Evolutionary conservation across 2,888 invertebrate species (phyloP), one percentile per base, ranked within the genome.

Genomic region (Protodeltote pygarga): DNA sequence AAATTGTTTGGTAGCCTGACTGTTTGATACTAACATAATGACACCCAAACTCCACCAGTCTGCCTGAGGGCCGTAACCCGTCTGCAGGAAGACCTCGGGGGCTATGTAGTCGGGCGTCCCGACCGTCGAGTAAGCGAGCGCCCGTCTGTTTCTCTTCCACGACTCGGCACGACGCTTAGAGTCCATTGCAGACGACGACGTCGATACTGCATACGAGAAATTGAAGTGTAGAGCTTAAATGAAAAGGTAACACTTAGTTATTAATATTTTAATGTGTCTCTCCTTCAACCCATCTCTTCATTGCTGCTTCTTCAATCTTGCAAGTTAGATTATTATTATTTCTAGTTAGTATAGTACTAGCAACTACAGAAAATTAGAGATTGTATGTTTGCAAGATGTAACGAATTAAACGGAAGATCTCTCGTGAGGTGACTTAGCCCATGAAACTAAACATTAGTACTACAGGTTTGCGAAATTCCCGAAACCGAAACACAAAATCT

Each of bases 21-120:
- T n/a, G n/a, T n/a, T n/a, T n/a, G 5, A 59, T 66, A 87, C 90
- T 86, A 34, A 99, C 99, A 99, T 99, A 75, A 99, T 99, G 46
- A 99, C 99, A 15, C 99, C 99, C 46, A 99, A 93, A 54, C 98
- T 99, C 99, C 99, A 99, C 98, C 99, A 99, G 90, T 99, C 99
- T 75, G 99, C 99, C 47, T 98, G 97, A 34, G 98, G 96, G 2
- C 98, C 98, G 88, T 99, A 99, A 27, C 99, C 99, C 21, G 98
- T 98, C 92, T 99, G 99, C 70, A 97, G 93, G 91, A 97, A 99
- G 72, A 99, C 99, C 93, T 99, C 99, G 0, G 99, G 99, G 19
- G 99, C 99, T 77, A 99, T 99, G 84, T 99, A 99, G 93, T 99
- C 99, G 2, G 99, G 99, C 34, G 99, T 99, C 40, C 99, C 99